Percentiles rank a stretch among this genome's conserved stretches.
phyloP scores from a whole-genome alignment of 2,888 invertebrate species.

The Athripsodes cinereus region DNA sequence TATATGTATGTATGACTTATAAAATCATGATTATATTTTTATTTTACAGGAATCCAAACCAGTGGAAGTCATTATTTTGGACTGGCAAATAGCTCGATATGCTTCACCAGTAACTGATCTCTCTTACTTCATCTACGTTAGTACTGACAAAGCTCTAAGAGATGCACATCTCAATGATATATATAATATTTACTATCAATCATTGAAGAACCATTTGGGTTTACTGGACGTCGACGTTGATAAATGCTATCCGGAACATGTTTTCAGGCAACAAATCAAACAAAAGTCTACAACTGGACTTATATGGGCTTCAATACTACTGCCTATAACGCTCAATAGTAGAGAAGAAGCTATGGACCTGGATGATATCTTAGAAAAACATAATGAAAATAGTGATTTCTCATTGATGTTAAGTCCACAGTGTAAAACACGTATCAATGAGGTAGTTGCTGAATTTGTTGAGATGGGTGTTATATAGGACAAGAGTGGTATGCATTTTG shows the following conservation, averaged over 20 bases:
- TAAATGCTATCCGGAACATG: slow-evolving; percentile 9
- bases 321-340: slow-evolving; percentile 1
- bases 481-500: no score
- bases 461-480: background rate
- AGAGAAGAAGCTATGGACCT: slow-evolving; percentile 7
- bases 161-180: slow-evolving; percentile 3
- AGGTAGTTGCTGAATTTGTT: background rate
- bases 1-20: no score
- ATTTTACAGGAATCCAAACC: slow-evolving; percentile 12
- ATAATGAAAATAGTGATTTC: background rate
- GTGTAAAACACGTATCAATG: background rate
- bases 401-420: background rate
- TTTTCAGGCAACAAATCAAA: slow-evolving; percentile 10
- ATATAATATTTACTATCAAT: slow-evolving; percentile 8
- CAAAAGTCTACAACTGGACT: slow-evolving; percentile 5
- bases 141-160: slow-evolving; percentile 13
- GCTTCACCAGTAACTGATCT: slow-evolving; percentile 14
- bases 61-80: slow-evolving; percentile 13
- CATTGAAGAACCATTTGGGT: background rate
- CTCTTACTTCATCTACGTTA: slow-evolving; percentile 5
- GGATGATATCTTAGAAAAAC: background rate
- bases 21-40: no score
- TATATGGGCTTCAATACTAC: background rate
- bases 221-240: slow-evolving; percentile 4
- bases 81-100: slow-evolving; percentile 15